A percentile compares a stretch with the other conserved stretches of the same genome.
Conservation (phyloP, 2,797 vertebrate species). For the Microctenopoma lineatum region DNA sequence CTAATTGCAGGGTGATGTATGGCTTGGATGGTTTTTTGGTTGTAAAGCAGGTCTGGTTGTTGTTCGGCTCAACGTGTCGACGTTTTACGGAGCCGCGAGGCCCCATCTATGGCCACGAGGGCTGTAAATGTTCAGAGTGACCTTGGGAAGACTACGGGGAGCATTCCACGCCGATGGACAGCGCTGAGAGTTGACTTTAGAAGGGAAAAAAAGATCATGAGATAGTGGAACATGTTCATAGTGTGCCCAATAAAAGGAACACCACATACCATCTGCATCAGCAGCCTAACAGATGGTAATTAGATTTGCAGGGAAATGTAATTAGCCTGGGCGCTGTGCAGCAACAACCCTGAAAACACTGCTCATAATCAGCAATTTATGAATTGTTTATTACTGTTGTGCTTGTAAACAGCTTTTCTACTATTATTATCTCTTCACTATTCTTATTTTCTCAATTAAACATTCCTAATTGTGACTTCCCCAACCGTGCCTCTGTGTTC, state of each 20-base stretch:
- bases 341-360: neutral
- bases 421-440: neutral
- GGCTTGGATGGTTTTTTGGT: slow-evolving; percentile 60
- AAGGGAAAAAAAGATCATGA: slow-evolving; percentile 48
- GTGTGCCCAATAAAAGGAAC: slow-evolving; percentile 44
- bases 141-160: slow-evolving; percentile 47
- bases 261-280: slow-evolving; percentile 43
- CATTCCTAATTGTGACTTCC: neutral
- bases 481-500: neutral
- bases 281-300: slow-evolving; percentile 64
- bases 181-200: slow-evolving; percentile 46
- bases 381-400: slow-evolving; percentile 14
- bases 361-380: neutral
- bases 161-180: slow-evolving; percentile 52
- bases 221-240: slow-evolving; percentile 50
- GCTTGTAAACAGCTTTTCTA: neutral
- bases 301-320: slow-evolving; percentile 72
- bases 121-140: slow-evolving; percentile 37
- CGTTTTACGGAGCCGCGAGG: slow-evolving; percentile 55
- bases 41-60: slow-evolving; percentile 43
- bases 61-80: slow-evolving; percentile 40
- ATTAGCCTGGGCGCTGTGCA: slow-evolving; percentile 43
- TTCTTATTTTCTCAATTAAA: neutral
- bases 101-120: slow-evolving; percentile 22
- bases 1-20: slow-evolving; percentile 78